Evolutionary conservation across 1,140 invertebrate genomes (phyloP).

Genomic region (Drosophila orosa): DNA sequence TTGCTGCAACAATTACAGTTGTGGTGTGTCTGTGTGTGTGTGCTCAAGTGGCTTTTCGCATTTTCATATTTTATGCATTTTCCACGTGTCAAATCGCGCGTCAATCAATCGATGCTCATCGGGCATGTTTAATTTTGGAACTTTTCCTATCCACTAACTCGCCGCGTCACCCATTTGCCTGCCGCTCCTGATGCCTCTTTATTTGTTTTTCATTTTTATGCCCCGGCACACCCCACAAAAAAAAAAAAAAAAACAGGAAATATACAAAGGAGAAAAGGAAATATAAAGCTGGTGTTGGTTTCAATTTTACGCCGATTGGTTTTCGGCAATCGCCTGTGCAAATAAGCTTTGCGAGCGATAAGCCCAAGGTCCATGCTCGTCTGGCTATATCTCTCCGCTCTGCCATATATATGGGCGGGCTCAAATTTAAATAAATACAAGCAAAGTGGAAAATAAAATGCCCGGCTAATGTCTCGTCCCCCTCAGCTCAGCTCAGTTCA

Average conservation of each 20-base stretch:
- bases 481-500: not conserved
- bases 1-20: slow-evolving; percentile 79
- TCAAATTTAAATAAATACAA: slow-evolving; percentile 83
- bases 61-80: slow-evolving; percentile 75
- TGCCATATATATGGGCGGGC: slow-evolving; percentile 26
- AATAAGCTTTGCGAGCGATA: slow-evolving; percentile 80
- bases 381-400: slow-evolving; percentile 26
- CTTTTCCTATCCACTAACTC: slow-evolving; percentile 75
- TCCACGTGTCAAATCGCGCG: slow-evolving; percentile 82
- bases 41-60: slow-evolving; percentile 28
- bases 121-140: slow-evolving; percentile 76
- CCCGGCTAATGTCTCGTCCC: slow-evolving; percentile 37
- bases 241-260: slow-evolving; percentile 18
- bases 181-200: slow-evolving; percentile 55
- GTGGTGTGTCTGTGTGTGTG: slow-evolving; percentile 18
- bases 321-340: slow-evolving; percentile 83
- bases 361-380: slow-evolving; percentile 55
- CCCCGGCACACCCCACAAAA: slow-evolving; percentile 59
- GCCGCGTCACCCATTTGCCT: not conserved
- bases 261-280: not conserved
- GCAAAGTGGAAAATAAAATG: slow-evolving; percentile 77
- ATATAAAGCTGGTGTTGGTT: slow-evolving; percentile 67
- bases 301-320: slow-evolving; percentile 84
- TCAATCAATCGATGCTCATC: slow-evolving; percentile 75
- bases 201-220: slow-evolving; percentile 80